phyloP scores from a whole-genome alignment of 2,113 vertebrate genomes.

The Proteles cristata region DNA sequence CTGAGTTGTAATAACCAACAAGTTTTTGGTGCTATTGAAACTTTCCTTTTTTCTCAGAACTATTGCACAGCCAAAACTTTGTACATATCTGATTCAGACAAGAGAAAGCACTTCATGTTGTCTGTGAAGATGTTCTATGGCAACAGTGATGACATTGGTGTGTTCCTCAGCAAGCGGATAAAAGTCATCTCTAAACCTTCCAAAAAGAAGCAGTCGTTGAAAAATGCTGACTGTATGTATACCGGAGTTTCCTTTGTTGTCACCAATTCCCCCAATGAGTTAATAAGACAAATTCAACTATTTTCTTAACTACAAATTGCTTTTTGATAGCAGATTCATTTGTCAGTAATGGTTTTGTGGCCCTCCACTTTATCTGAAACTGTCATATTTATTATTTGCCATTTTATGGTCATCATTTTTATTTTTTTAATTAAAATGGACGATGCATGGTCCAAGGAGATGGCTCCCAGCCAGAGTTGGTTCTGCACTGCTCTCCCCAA shows the following conservation, averaged over 20 bases:
- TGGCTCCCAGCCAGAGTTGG: neutral
- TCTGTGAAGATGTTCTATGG: slow-evolving; percentile 99
- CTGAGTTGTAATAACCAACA: neutral
- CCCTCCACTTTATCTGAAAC: neutral
- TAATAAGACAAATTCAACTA: neutral
- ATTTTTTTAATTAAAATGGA: neutral
- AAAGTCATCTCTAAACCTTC: slow-evolving; percentile 99
- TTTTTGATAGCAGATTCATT: neutral
- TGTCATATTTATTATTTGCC: neutral
- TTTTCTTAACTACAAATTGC: neutral
- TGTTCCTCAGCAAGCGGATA: slow-evolving; percentile 99
- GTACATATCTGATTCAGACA: slow-evolving; percentile 99
- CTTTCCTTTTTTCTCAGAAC: slow-evolving; percentile 89
- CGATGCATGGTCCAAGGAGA: neutral
- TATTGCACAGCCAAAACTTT: slow-evolving; percentile 99
- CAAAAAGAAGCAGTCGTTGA: slow-evolving; percentile 99
- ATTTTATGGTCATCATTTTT: neutral
- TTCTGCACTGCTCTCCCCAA: neutral
- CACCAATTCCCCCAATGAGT: neutral
- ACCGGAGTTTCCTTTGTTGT: neutral
- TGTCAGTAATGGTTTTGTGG: neutral
- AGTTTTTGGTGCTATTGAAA: slow-evolving; percentile 33
- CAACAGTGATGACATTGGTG: slow-evolving; percentile 98
- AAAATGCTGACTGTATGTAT: slow-evolving; percentile 98
- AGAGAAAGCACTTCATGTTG: slow-evolving; percentile 99